phyloP scores from a whole-genome alignment of 2,888 invertebrate species.

The Blera fallax region DNA sequence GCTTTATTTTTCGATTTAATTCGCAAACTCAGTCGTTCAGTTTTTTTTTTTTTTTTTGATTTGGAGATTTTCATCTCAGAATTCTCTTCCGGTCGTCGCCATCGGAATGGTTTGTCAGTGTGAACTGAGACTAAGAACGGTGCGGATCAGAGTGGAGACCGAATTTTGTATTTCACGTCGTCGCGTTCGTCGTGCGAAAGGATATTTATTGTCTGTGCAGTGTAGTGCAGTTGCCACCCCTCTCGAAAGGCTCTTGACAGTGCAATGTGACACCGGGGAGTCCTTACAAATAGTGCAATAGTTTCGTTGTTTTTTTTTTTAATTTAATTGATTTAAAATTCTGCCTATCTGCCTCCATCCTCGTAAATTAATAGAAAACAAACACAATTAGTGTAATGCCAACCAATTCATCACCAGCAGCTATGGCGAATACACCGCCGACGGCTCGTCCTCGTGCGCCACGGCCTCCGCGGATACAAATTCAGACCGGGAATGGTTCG shows the following conservation, averaged over 20 bases:
- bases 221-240: background rate
- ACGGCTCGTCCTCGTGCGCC: constrained; percentile 76
- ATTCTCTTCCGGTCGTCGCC: constrained; percentile 32
- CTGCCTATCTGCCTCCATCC: background rate
- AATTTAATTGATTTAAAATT: constrained; percentile 1
- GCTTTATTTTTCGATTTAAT: constrained; percentile 51
- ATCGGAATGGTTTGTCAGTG: constrained; percentile 45
- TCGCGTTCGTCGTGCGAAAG: background rate
- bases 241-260: background rate
- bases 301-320: too few species aligned
- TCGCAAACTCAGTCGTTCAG: constrained; percentile 52
- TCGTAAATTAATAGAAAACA: background rate
- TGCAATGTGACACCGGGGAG: constrained; percentile 53
- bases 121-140: constrained; percentile 47
- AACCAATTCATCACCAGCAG: constrained; percentile 32
- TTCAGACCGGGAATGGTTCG: constrained; percentile 75
- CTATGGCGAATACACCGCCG: constrained; percentile 70
- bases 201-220: background rate
- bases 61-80: constrained; percentile 64
- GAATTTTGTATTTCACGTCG: background rate
- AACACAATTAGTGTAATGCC: background rate
- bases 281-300: background rate
- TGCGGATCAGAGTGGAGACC: constrained; percentile 31
- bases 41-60: constrained; percentile 19
- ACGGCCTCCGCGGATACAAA: constrained; percentile 80